Evolutionary conservation across 2,888 invertebrate species (phyloP).

Genomic region (Rhodophaea formosa): DNA sequence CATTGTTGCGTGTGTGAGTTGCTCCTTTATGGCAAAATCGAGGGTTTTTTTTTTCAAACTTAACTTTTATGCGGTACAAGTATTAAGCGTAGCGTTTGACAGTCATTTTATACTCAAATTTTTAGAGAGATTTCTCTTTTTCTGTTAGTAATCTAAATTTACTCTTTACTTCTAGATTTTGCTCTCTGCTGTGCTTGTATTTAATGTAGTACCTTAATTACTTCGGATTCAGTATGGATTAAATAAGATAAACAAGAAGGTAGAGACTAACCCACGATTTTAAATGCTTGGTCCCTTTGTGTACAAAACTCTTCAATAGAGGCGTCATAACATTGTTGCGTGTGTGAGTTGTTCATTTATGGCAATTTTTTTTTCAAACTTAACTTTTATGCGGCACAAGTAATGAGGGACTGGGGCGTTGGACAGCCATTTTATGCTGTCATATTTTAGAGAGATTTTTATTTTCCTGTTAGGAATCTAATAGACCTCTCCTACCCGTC

Average conservation of each 20-base stretch:
- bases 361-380: conserved; percentile 47
- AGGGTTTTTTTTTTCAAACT: conserved; percentile 46
- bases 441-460: too few species aligned
- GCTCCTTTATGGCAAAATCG: conserved; percentile 53
- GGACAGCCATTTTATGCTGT: too few species aligned
- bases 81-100: too few species aligned
- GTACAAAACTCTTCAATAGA: conserved; percentile 78
- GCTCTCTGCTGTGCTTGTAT: too few species aligned
- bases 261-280: conserved; percentile 52
- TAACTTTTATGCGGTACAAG: conserved; percentile 34
- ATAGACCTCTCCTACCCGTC: too few species aligned
- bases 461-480: too few species aligned
- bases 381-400: conserved; percentile 30
- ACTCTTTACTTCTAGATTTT: too few species aligned
- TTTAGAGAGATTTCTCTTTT: too few species aligned
- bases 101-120: too few species aligned
- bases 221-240: not conserved
- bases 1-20: conserved; percentile 61
- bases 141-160: too few species aligned
- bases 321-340: conserved; percentile 72
- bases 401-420: too few species aligned
- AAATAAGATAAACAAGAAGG: not conserved
- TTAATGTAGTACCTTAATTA: not conserved
- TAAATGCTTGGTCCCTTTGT: conserved; percentile 73
- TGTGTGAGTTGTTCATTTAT: conserved; percentile 52